A percentile compares a stretch with the other conserved stretches of the same genome.
Evolutionary conservation across 2,888 invertebrate species (phyloP).

Genomic region (Acronicta psi): DNA sequence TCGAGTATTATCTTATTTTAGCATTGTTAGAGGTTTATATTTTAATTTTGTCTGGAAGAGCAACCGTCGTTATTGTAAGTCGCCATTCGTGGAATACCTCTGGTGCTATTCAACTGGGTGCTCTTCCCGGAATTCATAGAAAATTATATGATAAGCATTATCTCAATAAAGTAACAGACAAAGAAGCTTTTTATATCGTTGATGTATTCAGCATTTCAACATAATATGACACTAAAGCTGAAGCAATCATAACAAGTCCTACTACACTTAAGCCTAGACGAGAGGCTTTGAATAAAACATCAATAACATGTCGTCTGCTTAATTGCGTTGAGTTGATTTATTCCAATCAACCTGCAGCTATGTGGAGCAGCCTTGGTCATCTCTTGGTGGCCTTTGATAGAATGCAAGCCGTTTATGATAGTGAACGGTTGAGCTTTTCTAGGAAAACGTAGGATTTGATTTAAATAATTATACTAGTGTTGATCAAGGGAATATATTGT

Average conservation of each 20-base stretch:
- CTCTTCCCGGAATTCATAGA: too few species aligned
- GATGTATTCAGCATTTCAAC: not conserved
- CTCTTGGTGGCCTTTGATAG: conserved; percentile 70
- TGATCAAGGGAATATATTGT: conserved; percentile 1
- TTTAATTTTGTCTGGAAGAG: too few species aligned
- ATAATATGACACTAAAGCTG: not conserved
- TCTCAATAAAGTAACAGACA: not conserved
- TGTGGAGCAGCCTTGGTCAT: conserved; percentile 77
- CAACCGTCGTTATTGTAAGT: too few species aligned
- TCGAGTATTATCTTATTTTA: too few species aligned
- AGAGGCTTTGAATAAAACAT: conserved; percentile 38
- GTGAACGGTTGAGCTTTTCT: conserved; percentile 59
- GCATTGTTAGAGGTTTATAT: too few species aligned
- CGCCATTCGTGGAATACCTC: too few species aligned
- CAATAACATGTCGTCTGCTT: conserved; percentile 35
- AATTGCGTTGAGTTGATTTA: conserved; percentile 43
- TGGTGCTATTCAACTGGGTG: too few species aligned
- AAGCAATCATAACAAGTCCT: conserved; percentile 9
- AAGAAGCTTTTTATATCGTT: not conserved
- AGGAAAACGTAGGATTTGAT: conserved; percentile 35
- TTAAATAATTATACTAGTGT: conserved; percentile 9
- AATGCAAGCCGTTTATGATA: conserved; percentile 54
- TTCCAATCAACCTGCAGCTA: conserved; percentile 55
- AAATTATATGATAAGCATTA: not conserved
- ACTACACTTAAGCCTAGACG: conserved; percentile 12